phyloP scores from a whole-genome alignment of 2,797 vertebrate species.

The Microctenopoma stevenorrisi region DNA sequence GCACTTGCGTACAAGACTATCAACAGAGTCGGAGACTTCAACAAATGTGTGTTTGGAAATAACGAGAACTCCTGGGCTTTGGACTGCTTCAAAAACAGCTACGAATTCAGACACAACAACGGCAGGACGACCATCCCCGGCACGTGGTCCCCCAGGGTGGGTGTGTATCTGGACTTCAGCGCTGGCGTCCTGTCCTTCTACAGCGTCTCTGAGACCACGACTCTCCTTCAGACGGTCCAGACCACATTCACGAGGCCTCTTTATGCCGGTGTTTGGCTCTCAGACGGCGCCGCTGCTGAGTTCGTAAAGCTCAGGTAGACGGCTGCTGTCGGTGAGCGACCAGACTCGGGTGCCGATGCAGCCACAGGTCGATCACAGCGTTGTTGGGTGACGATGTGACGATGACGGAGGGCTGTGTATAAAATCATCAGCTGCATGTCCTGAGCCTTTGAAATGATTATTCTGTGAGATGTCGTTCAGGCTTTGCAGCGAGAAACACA shows the following conservation, averaged over 20 bases:
- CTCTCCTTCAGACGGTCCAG: too few relatives aligned
- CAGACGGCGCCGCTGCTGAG: slow-evolving; percentile 24
- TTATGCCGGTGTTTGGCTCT: slow-evolving; percentile 44
- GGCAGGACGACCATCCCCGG: neutral
- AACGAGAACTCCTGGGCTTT: slow-evolving; percentile 36
- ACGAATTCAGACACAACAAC: slow-evolving; percentile 23
- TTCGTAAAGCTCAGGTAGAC: slow-evolving; percentile 10
- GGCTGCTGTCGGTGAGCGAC: neutral
- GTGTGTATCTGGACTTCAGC: slow-evolving; percentile 18
- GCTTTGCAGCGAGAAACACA: too few relatives aligned
- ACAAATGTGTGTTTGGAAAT: slow-evolving; percentile 30
- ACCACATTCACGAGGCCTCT: slow-evolving; percentile 32
- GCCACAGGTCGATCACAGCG: too few relatives aligned
- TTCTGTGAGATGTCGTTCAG: too few relatives aligned
- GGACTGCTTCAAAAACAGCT: slow-evolving; percentile 27
- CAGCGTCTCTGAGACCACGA: too few relatives aligned
- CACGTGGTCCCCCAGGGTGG: slow-evolving; percentile 16
- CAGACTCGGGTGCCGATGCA: too few relatives aligned
- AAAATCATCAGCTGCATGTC: too few relatives aligned
- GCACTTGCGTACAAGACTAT: slow-evolving; percentile 25
- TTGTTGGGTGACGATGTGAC: too few relatives aligned
- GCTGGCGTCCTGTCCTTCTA: too few relatives aligned
- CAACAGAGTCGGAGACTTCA: neutral
- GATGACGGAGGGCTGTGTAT: too few relatives aligned
- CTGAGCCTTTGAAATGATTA: too few relatives aligned